Base-by-base conservation (phyloP, 2,113 vertebrate genomes). In the Tauraco erythrolophus region DNA sequence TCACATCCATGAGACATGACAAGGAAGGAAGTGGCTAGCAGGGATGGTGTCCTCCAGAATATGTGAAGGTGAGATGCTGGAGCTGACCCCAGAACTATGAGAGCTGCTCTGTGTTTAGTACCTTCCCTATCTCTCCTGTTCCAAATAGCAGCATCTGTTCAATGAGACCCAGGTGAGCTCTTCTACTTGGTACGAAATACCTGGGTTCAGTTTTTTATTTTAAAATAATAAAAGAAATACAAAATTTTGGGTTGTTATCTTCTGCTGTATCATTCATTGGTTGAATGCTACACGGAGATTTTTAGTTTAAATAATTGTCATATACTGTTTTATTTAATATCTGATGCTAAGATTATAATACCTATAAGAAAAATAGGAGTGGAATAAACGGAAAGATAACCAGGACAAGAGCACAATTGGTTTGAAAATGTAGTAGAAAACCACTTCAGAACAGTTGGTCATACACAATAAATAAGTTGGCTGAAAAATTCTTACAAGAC, bases 391-490 rank as follows among this genome's bases (percentile, higher is more conserved):
- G 7, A 71, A 88, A 90, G 6, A 30, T 72, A 72, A 81, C 21
- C 3, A 85, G 18, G 24, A 71, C 1, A 58, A 83, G 4, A 28
- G 22, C 2, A 2, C 1, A 30, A 27, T 57, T 5, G 0, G 65
- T 82, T 84, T 33, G 10, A 46, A 83, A 78, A 83, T 64, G 21
- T 19, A 31, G 39, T 33, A 72, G 30, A 77, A 79, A 66, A 37
- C n/a, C 66, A 2, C 27, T 89, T 77, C 30, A 65, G 35, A 69
- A 35, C 7, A 48, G 13, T 3, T 56, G 19, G 8, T 46, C 15
- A 68, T 51, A 48, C 10, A 35, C 4, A 51, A 45, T 64, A 85
- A 61, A 41, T 31, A 50, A 41, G 2, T 30, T 27, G 80, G 10
- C 10, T 72, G 27, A 30, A 54, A 91, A 69, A 78, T 23, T n/a